Evolutionary conservation across 2,888 invertebrate species (phyloP), one percentile per base, ranked within the genome.

Genomic region (Harpalus rubripes): DNA sequence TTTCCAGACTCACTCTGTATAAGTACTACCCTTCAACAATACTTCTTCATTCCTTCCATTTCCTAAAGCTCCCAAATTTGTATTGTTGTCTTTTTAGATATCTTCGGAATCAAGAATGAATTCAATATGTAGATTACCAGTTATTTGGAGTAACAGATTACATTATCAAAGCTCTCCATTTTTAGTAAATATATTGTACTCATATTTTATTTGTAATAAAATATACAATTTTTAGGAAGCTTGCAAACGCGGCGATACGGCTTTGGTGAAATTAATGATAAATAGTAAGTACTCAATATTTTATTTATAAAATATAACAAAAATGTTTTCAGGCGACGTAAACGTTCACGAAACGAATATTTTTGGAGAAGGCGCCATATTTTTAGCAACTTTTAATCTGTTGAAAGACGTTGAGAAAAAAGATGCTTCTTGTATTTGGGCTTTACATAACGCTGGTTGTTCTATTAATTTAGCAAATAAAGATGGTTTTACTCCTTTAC

Each of bases 401-500:
- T 88, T 90, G 12, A 87, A 87, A 85, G 86, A 89, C 82, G 88
- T 87, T 1, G 68, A 87, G 3, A 86, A 83, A 32, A 87, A 87
- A 84, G 88, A 90, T 85, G 90, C 90, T 0, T 86, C 88, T 15
- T 90, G 90, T 68, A 88, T 90, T 41, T 87, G 89, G 78, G 88
- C 89, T 79, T 86, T 90, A 7, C 89, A 88, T 86, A 88, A 89
- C 85, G 89, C 90, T 10, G 90, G 90, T n/a, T 89, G 88, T 1
- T 87, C 90, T 85, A 88, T 90, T 16, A 88, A 90, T 83, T 89
- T 88, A 81, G 87, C 88, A 2, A 89, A 88, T 82, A 85, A 81
- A 26, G 88, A 88, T 72, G 88, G 89, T 0, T 87, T 88, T 32
- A 88, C 88, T 3, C 87, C 90, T 4, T 63, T 90, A n/a, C 90